Base-by-base conservation (phyloP, 30 jellyfish, hydroid and myxozoan genomes). In the Catostylus mosaicus region DNA sequence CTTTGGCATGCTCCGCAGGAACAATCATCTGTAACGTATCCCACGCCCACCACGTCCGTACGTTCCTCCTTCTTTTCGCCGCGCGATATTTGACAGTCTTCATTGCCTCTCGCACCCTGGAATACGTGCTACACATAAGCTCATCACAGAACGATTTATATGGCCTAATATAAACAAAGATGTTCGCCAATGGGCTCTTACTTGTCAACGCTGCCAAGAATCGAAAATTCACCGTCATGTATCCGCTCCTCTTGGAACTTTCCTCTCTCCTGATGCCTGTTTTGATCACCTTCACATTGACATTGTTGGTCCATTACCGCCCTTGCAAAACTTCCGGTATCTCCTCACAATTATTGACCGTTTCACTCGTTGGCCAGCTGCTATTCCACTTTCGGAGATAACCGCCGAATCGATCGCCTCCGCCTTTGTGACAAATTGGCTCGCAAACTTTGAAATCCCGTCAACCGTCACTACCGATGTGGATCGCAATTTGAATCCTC, bases 271-370 rank as follows among this genome's bases (percentile, higher is more conserved):
- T 20, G 88, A 76, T 32, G 63, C 78, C 14, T 82, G 88, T 40
- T 76, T 50, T 57, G 82, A 76, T 33, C 88, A 76, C 33, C 27
- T 76, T 1, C 88, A 76, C 63, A 23, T 7, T 23, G 83, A 71
- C 78, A 36, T 71, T 7, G 83, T 71, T 71, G 83, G 83, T 3
- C 83, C 83, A 3, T 36, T 30, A 43, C 78, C 83, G 12, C 75
- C 30, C 78, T n/a, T 20, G 10, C 5, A 56, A 5, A 14, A 14
- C 14, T 40, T 7, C 14, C 54, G 14, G 11, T 40, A 40, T 40
- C 54, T 40, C 7, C 14, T 40, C 7, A 40, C 54, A 40, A 7
- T 5, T 7, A 14, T 40, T 40, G 54, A 40, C 54, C 7, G 11
- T 5, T 40, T 40, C 14, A 5, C 7, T 7, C 14, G 14, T 40